Conservation (phyloP, 2,888 invertebrate species). For the Eupithecia insigniata region DNA sequence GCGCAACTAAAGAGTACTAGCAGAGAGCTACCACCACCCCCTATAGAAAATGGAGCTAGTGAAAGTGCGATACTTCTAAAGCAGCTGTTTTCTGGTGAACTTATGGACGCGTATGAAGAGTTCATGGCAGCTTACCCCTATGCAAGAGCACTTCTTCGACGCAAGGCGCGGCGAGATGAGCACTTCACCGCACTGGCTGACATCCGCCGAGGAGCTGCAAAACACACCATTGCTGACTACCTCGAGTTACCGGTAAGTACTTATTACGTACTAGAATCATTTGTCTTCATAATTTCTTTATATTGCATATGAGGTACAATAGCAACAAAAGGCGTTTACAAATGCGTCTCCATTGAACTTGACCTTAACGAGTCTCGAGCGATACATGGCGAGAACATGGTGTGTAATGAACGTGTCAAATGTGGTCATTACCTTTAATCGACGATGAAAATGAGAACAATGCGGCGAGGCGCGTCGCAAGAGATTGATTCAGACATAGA, state of each 20-base stretch:
- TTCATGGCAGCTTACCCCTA: constrained; percentile 86
- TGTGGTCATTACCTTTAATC: constrained; percentile 75
- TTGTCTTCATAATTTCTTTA: constrained; percentile 37
- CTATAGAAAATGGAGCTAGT: constrained; percentile 55
- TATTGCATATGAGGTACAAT: constrained; percentile 52
- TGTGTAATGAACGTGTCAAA: constrained; percentile 70
- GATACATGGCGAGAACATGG: constrained; percentile 44
- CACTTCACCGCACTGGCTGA: constrained; percentile 87
- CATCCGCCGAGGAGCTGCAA: constrained; percentile 86
- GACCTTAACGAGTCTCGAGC: constrained; percentile 61
- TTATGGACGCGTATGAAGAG: constrained; percentile 87
- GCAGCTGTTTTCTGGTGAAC: constrained; percentile 86
- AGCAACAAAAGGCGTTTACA: constrained; percentile 44
- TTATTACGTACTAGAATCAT: constrained; percentile 31
- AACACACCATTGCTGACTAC: constrained; percentile 85
- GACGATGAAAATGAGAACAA: constrained; percentile 72
- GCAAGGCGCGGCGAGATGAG: constrained; percentile 86
- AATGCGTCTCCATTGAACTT: constrained; percentile 64
- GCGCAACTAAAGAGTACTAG: constrained; percentile 63
- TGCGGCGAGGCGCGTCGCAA: constrained; percentile 58
- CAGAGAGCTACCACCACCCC: constrained; percentile 71
- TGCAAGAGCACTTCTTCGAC: constrained; percentile 85
- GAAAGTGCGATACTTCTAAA: constrained; percentile 78
- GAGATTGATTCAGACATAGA: constrained; percentile 74
- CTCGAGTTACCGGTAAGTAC: constrained; percentile 88